A percentile compares a stretch with the other conserved stretches of the same genome.
Conservation (phyloP, 2,797 vertebrate genomes). For the Sebastes taczanowskii region DNA sequence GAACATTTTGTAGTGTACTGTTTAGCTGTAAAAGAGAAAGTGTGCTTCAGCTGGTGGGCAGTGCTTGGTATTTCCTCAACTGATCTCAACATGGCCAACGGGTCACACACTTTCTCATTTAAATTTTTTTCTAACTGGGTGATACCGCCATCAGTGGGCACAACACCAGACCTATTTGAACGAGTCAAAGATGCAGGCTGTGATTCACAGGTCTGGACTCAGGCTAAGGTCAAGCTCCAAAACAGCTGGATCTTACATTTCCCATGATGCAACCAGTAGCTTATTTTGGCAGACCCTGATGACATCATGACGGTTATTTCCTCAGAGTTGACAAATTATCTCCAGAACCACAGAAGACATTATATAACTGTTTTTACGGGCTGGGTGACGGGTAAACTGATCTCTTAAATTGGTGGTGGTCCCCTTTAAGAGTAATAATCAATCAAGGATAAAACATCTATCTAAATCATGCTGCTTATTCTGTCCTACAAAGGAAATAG, state of each 20-base stretch:
- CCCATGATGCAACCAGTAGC: neutral
- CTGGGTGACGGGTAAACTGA: neutral
- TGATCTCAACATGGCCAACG: no score
- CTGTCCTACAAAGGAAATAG: no score
- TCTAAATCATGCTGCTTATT: neutral
- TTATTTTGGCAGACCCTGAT: neutral
- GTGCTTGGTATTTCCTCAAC: no score
- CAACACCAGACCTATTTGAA: neutral
- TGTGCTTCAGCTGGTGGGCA: no score
- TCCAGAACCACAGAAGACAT: no score
- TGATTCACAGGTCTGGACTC: neutral
- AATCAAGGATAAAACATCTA: neutral
- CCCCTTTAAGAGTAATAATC: neutral
- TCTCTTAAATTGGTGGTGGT: neutral
- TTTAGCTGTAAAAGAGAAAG: no score
- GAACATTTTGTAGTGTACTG: no score
- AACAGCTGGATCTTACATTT: neutral
- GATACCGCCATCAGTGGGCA: no score
- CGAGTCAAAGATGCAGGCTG: neutral
- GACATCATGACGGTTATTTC: no score
- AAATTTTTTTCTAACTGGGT: no score
- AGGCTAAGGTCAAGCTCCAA: neutral
- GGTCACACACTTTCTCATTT: no score
- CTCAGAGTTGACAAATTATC: no score
- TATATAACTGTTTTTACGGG: neutral